phyloP scores from a whole-genome alignment of 2,113 vertebrate species.

The Seriola dumerili region DNA sequence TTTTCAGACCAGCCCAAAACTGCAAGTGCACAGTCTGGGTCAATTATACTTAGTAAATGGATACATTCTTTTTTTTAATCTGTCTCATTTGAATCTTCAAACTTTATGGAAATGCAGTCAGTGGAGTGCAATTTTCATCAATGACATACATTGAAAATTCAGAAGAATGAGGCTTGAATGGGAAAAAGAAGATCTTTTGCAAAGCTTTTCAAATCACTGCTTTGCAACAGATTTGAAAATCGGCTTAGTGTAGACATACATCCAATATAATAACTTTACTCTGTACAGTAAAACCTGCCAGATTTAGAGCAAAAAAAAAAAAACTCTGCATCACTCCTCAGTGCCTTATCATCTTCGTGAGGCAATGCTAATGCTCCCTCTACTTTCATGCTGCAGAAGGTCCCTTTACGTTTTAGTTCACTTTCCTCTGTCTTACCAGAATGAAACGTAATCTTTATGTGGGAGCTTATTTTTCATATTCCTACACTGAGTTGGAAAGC shows the following conservation, averaged over 20 bases:
- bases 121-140: background rate
- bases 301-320: background rate
- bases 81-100: background rate
- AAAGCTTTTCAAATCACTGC: background rate
- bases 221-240: background rate
- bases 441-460: conserved; percentile 12
- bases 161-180: background rate
- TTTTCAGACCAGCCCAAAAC: background rate
- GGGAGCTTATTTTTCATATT: background rate
- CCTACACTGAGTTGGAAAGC: background rate
- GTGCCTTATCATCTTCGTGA: background rate
- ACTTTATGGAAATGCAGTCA: background rate
- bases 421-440: background rate
- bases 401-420: background rate
- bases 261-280: background rate
- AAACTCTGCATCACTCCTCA: background rate
- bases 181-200: background rate
- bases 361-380: background rate
- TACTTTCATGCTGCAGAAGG: background rate
- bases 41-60: background rate
- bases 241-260: background rate
- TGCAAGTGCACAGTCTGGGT: background rate
- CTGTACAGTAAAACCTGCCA: no score
- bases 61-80: background rate
- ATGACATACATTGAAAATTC: background rate